Conservation (phyloP, 35 echinoderm and acorn worm species). For the Eucidaris tribuloides region DNA sequence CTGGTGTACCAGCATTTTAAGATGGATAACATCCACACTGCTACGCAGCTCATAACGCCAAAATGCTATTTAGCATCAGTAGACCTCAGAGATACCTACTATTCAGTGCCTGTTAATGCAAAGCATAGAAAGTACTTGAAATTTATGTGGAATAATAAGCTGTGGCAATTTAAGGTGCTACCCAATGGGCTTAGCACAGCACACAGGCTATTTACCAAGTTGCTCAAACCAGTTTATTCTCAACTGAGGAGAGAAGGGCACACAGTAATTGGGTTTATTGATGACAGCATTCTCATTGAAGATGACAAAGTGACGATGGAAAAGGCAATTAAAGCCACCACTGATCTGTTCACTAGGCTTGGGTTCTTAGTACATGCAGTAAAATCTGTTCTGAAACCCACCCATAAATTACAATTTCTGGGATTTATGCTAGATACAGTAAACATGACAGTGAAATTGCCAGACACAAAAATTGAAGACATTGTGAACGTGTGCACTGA, state of each 20-base stretch:
- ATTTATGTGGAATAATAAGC: conserved; percentile 23
- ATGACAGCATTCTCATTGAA: neutral
- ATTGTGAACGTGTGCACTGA: too few species aligned
- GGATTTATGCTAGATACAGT: too few species aligned
- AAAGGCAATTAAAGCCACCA: neutral
- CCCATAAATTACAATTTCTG: too few species aligned
- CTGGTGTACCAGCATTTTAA: conserved; percentile 45
- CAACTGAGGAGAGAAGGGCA: too few species aligned
- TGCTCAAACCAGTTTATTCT: conserved; percentile 35
- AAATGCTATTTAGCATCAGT: conserved; percentile 23
- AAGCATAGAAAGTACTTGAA: conserved; percentile 3
- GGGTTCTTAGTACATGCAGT: neutral
- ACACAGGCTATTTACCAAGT: conserved; percentile 44
- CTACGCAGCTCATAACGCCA: neutral
- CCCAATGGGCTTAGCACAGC: conserved; percentile 49
- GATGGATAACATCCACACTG: conserved; percentile 33
- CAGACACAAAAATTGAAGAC: too few species aligned
- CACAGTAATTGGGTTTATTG: neutral
- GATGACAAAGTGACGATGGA: neutral
- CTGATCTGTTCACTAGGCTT: neutral
- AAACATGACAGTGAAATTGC: too few species aligned
- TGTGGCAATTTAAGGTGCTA: conserved; percentile 38
- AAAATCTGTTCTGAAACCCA: conserved; percentile 57
- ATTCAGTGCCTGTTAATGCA: neutral
- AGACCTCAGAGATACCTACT: conserved; percentile 46